These are phyloP conservation scores for Bubo bubo DNA, from an alignment of 2,113 vertebrate genomes.

Conservation along the genomic window DNA sequence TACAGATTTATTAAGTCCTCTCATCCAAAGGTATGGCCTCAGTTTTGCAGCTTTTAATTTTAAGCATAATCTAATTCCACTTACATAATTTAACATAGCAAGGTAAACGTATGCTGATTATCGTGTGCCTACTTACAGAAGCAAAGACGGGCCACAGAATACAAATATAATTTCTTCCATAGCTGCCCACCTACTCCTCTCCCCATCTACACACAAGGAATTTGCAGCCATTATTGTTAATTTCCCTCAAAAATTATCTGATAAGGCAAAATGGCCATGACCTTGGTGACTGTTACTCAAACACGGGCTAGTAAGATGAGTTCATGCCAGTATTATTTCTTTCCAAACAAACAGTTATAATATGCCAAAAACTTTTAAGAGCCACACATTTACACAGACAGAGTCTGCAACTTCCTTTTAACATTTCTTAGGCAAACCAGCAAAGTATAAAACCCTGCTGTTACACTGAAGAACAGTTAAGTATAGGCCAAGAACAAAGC, in stretches of 20 bases:
- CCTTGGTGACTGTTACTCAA: neutral
- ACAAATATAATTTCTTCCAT: neutral
- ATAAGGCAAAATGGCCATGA: neutral
- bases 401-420: neutral
- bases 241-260: neutral
- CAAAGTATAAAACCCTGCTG: neutral
- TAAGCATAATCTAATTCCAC: neutral
- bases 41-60: neutral
- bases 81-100: neutral
- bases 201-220: neutral
- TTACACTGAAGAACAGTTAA: neutral
- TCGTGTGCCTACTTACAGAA: neutral
- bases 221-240: neutral
- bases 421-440: conserved; percentile 27
- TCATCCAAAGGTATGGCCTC: neutral
- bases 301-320: neutral
- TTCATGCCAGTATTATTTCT: neutral
- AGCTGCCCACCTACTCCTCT: neutral
- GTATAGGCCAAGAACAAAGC: neutral
- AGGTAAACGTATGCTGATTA: neutral
- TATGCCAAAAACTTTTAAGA: neutral
- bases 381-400: neutral
- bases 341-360: neutral
- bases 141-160: neutral
- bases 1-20: neutral